Evolutionary conservation across 1,140 invertebrate species (phyloP).

Genomic region (Drosophila pectinifera): DNA sequence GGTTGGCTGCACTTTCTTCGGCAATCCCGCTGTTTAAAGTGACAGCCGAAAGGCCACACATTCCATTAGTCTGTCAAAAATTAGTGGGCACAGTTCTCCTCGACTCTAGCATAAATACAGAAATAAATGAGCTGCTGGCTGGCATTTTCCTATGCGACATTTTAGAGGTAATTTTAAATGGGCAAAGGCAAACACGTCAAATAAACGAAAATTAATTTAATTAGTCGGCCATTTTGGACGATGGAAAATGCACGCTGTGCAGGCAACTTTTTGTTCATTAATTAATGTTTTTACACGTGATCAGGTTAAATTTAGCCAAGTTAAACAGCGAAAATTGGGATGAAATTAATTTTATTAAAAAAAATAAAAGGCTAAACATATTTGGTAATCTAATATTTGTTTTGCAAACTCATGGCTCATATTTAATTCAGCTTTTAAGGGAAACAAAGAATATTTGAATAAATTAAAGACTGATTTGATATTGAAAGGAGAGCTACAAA

Average conservation of each 20-base stretch:
- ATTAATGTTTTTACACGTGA: constrained; percentile 7
- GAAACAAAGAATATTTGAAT: constrained; percentile 14
- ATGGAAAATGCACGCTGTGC: background rate
- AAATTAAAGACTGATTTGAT: constrained; percentile 14
- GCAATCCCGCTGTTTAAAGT: constrained; percentile 43
- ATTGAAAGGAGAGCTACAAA: constrained; percentile 2
- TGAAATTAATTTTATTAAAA: constrained; percentile 6
- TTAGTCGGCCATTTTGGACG: background rate
- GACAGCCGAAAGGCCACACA: constrained; percentile 61
- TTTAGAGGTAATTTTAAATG: constrained; percentile 24
- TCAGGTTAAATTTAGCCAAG: constrained; percentile 5
- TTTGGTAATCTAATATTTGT: constrained; percentile 1
- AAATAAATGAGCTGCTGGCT: constrained; percentile 8
- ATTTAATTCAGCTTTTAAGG: background rate
- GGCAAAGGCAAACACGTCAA: constrained; percentile 10
- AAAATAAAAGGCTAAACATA: too few relatives aligned
- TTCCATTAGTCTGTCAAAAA: constrained; percentile 49
- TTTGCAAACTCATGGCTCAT: constrained; percentile 3
- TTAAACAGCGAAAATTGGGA: constrained; percentile 1
- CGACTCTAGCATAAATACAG: constrained; percentile 28
- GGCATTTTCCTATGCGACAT: constrained; percentile 16
- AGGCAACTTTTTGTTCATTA: constrained; percentile 2
- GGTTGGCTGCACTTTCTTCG: constrained; percentile 14
- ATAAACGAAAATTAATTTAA: constrained; percentile 40
- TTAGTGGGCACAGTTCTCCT: constrained; percentile 32